Evolutionary conservation across 1,140 invertebrate species (phyloP).

Genomic region (Acromyrmex charruanus): DNA sequence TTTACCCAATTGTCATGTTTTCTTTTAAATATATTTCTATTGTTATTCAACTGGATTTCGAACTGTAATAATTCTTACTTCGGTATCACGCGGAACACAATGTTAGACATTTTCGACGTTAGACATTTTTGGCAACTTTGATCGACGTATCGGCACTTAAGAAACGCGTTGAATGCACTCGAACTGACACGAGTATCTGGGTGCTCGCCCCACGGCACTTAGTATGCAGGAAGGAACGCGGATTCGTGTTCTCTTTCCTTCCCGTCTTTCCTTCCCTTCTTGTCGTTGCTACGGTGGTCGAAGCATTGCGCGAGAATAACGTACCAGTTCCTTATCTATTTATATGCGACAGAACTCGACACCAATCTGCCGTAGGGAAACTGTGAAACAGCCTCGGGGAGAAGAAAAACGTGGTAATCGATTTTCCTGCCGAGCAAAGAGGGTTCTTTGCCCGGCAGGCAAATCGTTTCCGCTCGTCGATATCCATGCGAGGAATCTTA

Average conservation of each 20-base stretch:
- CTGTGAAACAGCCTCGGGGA: conserved; percentile 66
- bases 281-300: conserved; percentile 28
- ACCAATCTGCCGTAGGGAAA: conserved; percentile 72
- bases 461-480: conserved; percentile 74
- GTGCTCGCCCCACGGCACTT: not conserved
- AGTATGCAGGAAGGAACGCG: conserved; percentile 53
- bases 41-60: not conserved
- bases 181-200: not conserved
- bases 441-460: conserved; percentile 70
- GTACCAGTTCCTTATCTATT: conserved; percentile 80
- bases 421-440: conserved; percentile 75
- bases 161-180: conserved; percentile 34
- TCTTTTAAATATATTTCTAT: not conserved
- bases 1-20: not conserved
- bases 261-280: conserved; percentile 32
- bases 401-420: conserved; percentile 76
- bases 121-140: conserved; percentile 4
- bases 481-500: conserved; percentile 72
- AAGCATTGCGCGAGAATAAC: conserved; percentile 75
- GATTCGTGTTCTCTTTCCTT: conserved; percentile 58
- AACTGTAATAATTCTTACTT: not conserved
- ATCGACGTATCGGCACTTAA: conserved; percentile 23
- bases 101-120: not conserved
- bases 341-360: conserved; percentile 79
- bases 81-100: not conserved